Conservation (phyloP, 1,140 invertebrate genomes). For the Pseudomyrmex cubaensis region DNA sequence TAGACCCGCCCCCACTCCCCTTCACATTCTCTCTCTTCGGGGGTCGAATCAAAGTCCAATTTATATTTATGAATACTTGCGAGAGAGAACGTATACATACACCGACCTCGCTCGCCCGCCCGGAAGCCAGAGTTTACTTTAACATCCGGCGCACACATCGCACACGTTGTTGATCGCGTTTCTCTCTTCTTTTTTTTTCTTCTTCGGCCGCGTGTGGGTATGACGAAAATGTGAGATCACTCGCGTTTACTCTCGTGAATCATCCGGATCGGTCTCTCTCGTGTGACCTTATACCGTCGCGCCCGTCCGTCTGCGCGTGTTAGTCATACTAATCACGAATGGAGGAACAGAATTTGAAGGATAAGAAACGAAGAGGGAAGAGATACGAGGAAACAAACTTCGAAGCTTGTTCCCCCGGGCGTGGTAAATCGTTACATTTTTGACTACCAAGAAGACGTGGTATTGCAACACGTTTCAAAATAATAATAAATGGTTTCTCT, state of each 20-base stretch:
- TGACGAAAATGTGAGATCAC: constrained; percentile 65
- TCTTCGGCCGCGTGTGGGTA: not conserved
- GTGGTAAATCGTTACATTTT: constrained; percentile 10
- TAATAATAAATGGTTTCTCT: too few species aligned
- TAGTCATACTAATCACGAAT: constrained; percentile 23
- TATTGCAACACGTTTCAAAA: not conserved
- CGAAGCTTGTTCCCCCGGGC: not conserved
- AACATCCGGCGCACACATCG: constrained; percentile 45
- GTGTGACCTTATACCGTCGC: constrained; percentile 24
- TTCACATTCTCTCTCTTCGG: not conserved
- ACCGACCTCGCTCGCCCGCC: constrained; percentile 2
- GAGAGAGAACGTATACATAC: not conserved
- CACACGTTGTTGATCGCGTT: constrained; percentile 33
- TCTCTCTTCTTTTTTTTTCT: constrained; percentile 2
- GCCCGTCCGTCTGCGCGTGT: constrained; percentile 33
- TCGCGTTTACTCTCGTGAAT: constrained; percentile 64
- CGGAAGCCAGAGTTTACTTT: constrained; percentile 51
- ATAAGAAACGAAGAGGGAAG: not conserved
- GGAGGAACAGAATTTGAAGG: not conserved
- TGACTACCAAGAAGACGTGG: not conserved
- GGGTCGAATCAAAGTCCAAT: constrained; percentile 61
- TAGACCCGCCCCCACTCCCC: not conserved
- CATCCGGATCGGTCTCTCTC: constrained; percentile 41
- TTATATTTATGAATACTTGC: constrained; percentile 65
- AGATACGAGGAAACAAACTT: too few species aligned